phyloP scores from a whole-genome alignment of 1,140 invertebrate genomes.

The Pseudomyrmex concolor region DNA sequence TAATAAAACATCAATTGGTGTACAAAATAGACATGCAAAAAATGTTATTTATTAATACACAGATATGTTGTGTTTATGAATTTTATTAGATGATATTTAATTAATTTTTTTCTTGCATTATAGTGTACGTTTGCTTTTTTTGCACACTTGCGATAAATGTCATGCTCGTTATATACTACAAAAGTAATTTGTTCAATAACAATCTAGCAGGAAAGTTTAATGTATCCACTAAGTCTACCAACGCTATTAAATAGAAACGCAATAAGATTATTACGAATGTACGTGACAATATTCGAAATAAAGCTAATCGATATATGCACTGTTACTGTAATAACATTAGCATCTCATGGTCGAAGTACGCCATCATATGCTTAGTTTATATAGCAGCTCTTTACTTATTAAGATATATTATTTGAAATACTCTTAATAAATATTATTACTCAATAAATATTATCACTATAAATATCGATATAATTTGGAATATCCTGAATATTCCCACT shows the following conservation, averaged over 20 bases:
- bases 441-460: background rate
- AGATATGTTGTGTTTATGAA: background rate
- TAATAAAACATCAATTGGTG: background rate
- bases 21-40: background rate
- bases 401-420: no score
- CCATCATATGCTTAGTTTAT: background rate
- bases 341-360: background rate
- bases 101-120: background rate
- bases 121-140: constrained; percentile 24
- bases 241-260: constrained; percentile 43
- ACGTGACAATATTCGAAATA: constrained; percentile 37
- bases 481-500: background rate
- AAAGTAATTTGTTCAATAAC: constrained; percentile 53
- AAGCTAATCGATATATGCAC: constrained; percentile 24
- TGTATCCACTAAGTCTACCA: constrained; percentile 18
- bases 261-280: constrained; percentile 49
- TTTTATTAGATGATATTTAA: constrained; percentile 16
- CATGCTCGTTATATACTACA: constrained; percentile 44
- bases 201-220: constrained; percentile 41
- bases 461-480: background rate
- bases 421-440: background rate
- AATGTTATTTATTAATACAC: background rate
- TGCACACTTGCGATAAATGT: constrained; percentile 20
- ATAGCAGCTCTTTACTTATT: no score
- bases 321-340: constrained; percentile 17